These are phyloP conservation scores for Meriones psammophilus DNA, from an alignment of 2,797 vertebrate species.

Conservation along the genomic window DNA sequence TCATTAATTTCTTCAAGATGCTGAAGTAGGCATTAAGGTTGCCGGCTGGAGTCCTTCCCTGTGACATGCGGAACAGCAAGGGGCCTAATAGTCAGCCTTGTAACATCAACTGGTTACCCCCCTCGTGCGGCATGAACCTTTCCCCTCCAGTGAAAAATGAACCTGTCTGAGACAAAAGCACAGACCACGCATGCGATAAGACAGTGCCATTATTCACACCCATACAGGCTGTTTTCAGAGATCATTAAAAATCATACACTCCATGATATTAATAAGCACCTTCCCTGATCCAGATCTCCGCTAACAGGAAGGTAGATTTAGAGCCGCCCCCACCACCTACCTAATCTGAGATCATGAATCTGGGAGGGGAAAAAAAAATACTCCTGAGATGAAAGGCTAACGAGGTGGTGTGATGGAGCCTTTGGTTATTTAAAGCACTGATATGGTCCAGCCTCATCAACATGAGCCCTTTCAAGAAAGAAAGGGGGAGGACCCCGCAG, in stretches of 20 bases:
- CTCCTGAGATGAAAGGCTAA: slow-evolving; percentile 70
- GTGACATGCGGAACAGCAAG: slow-evolving; percentile 92
- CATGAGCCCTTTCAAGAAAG: slow-evolving; percentile 38
- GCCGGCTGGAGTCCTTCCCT: slow-evolving; percentile 92
- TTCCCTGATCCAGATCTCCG: slow-evolving; percentile 84
- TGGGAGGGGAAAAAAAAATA: slow-evolving; percentile 60
- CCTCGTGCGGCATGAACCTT: slow-evolving; percentile 93
- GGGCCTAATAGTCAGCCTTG: slow-evolving; percentile 93
- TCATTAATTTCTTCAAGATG: slow-evolving; percentile 97
- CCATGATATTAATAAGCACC: slow-evolving; percentile 91
- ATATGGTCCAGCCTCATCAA: slow-evolving; percentile 66
- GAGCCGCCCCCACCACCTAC: slow-evolving; percentile 83
- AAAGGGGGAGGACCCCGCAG: slow-evolving; percentile 65
- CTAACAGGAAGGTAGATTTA: slow-evolving; percentile 86
- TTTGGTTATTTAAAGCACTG: slow-evolving; percentile 78
- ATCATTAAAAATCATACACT: slow-evolving; percentile 91
- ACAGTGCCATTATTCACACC: slow-evolving; percentile 92
- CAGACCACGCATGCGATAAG: slow-evolving; percentile 91
- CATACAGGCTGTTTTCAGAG: slow-evolving; percentile 91
- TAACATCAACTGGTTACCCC: slow-evolving; percentile 92
- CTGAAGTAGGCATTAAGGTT: slow-evolving; percentile 93
- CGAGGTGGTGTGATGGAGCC: slow-evolving; percentile 60
- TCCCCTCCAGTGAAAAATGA: slow-evolving; percentile 97
- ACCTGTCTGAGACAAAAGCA: slow-evolving; percentile 94
- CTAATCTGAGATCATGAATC: slow-evolving; percentile 80